A percentile compares a stretch with the other conserved stretches of the same genome.
These are phyloP conservation scores for Marasmarcha lunaedactyla DNA, from an alignment of 2,888 invertebrate genomes.

Conservation along the genomic window DNA sequence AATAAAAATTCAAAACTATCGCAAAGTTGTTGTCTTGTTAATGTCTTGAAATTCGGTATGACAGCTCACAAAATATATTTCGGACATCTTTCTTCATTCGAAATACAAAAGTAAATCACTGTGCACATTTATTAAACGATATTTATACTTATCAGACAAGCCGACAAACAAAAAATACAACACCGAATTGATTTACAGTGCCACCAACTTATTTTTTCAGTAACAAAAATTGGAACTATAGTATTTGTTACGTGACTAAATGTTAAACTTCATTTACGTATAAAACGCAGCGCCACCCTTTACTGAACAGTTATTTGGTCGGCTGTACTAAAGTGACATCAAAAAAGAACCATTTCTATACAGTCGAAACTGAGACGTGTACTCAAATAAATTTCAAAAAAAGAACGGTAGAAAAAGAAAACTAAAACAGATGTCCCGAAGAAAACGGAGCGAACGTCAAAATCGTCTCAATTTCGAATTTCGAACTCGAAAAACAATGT, in stretches of 20 bases:
- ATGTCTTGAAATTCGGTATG: too few relatives aligned
- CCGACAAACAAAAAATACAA: slow-evolving; percentile 37
- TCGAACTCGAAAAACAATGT: slow-evolving; percentile 51
- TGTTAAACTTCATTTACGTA: too few relatives aligned
- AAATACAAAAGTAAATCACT: not conserved
- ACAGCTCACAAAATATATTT: too few relatives aligned
- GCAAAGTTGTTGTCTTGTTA: too few relatives aligned
- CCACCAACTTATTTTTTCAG: too few relatives aligned
- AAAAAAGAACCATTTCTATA: slow-evolving; percentile 19
- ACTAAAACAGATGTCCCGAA: slow-evolving; percentile 43
- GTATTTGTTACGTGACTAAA: too few relatives aligned
- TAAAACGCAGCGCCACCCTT: too few relatives aligned
- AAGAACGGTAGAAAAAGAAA: slow-evolving; percentile 20
- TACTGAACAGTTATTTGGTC: too few relatives aligned
- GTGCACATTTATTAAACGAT: slow-evolving; percentile 25
- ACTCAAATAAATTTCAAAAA: slow-evolving; percentile 14
- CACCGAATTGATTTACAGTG: slow-evolving; percentile 54
- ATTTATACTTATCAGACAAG: slow-evolving; percentile 34
- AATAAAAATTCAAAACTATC: too few relatives aligned
- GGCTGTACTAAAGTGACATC: slow-evolving; percentile 34
- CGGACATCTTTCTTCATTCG: too few relatives aligned
- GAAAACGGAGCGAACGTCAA: slow-evolving; percentile 48
- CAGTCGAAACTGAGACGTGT: slow-evolving; percentile 9
- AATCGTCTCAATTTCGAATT: slow-evolving; percentile 61
- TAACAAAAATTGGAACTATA: too few relatives aligned